Base-by-base conservation (phyloP, 2,113 vertebrate species). In the Callithrix jacchus region DNA sequence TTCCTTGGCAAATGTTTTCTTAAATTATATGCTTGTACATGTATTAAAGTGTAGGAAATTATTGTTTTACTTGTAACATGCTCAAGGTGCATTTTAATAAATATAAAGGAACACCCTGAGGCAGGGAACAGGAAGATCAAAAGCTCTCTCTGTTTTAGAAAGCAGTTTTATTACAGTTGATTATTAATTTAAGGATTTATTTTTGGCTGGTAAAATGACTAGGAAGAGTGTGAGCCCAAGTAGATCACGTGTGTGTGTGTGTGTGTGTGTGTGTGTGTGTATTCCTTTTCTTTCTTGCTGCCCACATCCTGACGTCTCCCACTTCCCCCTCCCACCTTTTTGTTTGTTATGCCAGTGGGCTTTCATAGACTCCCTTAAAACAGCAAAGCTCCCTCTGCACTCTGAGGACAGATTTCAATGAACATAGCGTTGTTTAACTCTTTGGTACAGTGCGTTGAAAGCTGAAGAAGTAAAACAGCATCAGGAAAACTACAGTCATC, bases 21-120 rank as follows among this genome's bases (percentile, higher is more conserved):
- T 87, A 94, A 98, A 98, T 97, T 96, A 98, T 97, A 97, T 94
- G 87, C 89, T 96, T 98, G 96, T 96, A 84, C 27, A 0, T 97
- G 93, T 92, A 92, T 97, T 97, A 96, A 97, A 98, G 83, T 85
- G 81, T 97, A 98, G 97, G 96, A 98, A 98, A 98, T 98, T 93
- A 98, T 91, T 98, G 96, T 98, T 98, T 98, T 98, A 97, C 98
- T 98, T 73, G 91, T 96, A 98, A 94, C 96, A 84, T 96, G 89
- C 80, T 7, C 54, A 97, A 87, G 80, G 92, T 93, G 64, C 54
- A 93, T 97, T 98, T 98, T 97, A 94, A 45, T 85, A 81, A 97
- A 98, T 95, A 93, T 95, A 82, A 97, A 98, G 61, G 95, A 97
- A 97, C 97, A 89, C 74, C 92, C 93, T 8, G 61, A 84, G 93